These are phyloP conservation scores for Brachionus angularis DNA, from an alignment of 1,140 invertebrate genomes.

Conservation along the genomic window DNA sequence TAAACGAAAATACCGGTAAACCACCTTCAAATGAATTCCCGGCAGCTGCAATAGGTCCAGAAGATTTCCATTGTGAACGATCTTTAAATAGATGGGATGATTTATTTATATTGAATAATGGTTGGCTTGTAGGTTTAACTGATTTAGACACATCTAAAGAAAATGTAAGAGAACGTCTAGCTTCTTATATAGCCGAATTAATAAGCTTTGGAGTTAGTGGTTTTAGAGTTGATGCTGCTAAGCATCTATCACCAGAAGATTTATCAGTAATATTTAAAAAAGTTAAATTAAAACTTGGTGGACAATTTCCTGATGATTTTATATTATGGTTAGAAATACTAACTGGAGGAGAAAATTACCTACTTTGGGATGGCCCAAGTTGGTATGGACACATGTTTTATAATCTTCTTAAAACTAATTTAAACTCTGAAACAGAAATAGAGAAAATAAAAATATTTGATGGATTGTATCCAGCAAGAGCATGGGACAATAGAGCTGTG, in stretches of 20 bases:
- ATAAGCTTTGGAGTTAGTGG: conserved; percentile 75
- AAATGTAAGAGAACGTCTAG: conserved; percentile 67
- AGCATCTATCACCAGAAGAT: conserved; percentile 44
- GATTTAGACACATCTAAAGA: conserved; percentile 68
- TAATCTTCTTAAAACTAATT: conserved; percentile 14
- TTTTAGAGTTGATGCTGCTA: conserved; percentile 48
- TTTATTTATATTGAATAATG: conserved; percentile 63
- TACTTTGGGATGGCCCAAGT: conserved; percentile 34
- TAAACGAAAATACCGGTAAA: conserved; percentile 39
- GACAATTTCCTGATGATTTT: conserved; percentile 43
- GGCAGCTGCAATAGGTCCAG: conserved; percentile 53
- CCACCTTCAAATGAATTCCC: conserved; percentile 52
- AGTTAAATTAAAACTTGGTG: conserved; percentile 38
- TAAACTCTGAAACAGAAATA: conserved; percentile 20
- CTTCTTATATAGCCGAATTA: conserved; percentile 67
- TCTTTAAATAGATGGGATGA: conserved; percentile 55
- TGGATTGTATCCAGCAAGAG: conserved; percentile 36
- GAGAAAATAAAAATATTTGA: conserved; percentile 42
- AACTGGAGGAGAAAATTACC: conserved; percentile 27
- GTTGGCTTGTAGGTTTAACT: conserved; percentile 67
- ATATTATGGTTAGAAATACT: conserved; percentile 37
- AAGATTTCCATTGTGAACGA: conserved; percentile 48
- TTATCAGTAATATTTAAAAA: conserved; percentile 37
- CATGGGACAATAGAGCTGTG: conserved; percentile 20
- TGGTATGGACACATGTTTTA: conserved; percentile 41